A percentile compares a stretch with the other conserved stretches of the same genome.
These are phyloP conservation scores for Potamarius usumacintae DNA, from an alignment of 2,113 vertebrate genomes.

Conservation along the genomic window DNA sequence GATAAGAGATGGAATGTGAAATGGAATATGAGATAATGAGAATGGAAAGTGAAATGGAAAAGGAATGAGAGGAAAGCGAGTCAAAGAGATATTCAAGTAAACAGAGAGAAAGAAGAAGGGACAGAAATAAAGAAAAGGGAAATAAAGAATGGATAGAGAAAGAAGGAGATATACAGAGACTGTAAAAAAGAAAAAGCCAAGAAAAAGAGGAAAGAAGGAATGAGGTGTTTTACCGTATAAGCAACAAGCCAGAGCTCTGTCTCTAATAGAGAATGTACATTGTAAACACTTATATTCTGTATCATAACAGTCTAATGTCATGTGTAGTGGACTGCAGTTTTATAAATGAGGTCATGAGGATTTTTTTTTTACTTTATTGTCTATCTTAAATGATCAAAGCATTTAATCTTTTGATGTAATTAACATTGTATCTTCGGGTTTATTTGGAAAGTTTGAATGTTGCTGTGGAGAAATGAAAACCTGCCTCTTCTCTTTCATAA, in stretches of 20 bases:
- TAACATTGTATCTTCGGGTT: not conserved
- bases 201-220: not conserved
- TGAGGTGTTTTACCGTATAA: not conserved
- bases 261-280: not conserved
- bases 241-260: not conserved
- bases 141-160: not conserved
- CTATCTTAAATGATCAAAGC: not conserved
- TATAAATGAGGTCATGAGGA: not conserved
- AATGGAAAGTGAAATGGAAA: not conserved
- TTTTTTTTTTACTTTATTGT: not conserved
- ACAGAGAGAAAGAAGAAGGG: not conserved
- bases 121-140: not conserved
- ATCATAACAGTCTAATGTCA: not conserved
- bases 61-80: not conserved
- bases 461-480: not conserved
- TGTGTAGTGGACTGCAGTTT: not conserved
- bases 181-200: not conserved
- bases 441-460: not conserved
- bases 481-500: constrained; percentile 4
- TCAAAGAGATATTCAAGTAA: not conserved
- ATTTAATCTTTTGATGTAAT: not conserved
- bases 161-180: not conserved
- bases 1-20: not conserved
- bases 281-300: not conserved
- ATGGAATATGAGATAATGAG: not conserved